Percentiles rank a stretch among this genome's conserved stretches.
Evolutionary conservation across 2,888 invertebrate genomes (phyloP).

Genomic region (Dichetophora obliterata): DNA sequence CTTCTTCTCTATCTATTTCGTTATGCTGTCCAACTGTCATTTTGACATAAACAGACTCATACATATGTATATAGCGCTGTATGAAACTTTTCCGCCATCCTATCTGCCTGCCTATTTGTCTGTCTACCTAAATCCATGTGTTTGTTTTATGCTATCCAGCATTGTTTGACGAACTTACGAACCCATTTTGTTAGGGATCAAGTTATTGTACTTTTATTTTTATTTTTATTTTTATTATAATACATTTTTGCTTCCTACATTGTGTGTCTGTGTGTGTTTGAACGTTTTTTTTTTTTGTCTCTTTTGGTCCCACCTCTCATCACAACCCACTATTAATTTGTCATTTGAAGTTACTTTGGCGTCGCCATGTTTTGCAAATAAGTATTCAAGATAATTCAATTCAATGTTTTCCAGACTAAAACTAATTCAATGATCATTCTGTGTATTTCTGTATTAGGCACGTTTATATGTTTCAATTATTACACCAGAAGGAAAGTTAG

Average conservation of each 20-base stretch:
- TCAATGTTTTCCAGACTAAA: neutral
- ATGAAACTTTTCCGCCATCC: neutral
- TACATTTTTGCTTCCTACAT: constrained; percentile 9
- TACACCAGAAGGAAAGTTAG: no score
- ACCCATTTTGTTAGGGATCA: constrained; percentile 17
- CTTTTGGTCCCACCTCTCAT: neutral
- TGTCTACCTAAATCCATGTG: neutral
- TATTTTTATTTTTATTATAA: constrained; percentile 12
- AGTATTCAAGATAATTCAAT: neutral
- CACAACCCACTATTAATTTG: neutral
- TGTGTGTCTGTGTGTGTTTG: constrained; percentile 3
- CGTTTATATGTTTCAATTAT: no score
- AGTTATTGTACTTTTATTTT: neutral
- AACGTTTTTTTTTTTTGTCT: no score
- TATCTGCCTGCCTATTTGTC: neutral
- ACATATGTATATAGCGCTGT: neutral
- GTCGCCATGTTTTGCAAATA: neutral
- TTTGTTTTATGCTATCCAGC: neutral
- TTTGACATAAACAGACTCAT: neutral
- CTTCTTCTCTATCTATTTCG: neutral
- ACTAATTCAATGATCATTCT: no score
- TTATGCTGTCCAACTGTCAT: constrained; percentile 13
- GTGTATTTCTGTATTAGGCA: no score
- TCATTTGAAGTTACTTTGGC: neutral
- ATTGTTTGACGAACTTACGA: constrained; percentile 6